Evolutionary conservation across 2,888 invertebrate species (phyloP).

Genomic region (Lymantria dispar): DNA sequence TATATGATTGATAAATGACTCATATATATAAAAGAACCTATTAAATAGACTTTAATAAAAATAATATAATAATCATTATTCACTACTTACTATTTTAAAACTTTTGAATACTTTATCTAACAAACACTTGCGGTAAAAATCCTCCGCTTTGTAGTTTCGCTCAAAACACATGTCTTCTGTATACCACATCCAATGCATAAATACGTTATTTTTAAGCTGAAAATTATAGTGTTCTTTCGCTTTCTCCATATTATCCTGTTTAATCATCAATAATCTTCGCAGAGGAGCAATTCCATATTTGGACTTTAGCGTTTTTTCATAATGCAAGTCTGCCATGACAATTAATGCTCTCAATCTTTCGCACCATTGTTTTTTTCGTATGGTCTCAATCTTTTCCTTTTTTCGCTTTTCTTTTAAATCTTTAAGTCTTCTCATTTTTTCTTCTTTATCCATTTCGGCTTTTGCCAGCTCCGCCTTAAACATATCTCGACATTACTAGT

Average conservation of each 20-base stretch:
- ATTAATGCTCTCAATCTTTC: constrained; percentile 68
- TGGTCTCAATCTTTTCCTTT: constrained; percentile 83
- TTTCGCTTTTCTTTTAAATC: constrained; percentile 84
- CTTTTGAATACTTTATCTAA: constrained; percentile 64
- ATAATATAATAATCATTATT: not conserved
- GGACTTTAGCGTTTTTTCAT: constrained; percentile 61
- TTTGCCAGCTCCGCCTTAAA: constrained; percentile 71
- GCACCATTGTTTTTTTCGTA: constrained; percentile 80
- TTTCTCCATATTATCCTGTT: constrained; percentile 63
- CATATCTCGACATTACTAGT: not conserved
- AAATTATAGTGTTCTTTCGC: constrained; percentile 72
- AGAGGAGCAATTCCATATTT: constrained; percentile 68
- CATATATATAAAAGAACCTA: not conserved
- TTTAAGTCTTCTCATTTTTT: constrained; percentile 81
- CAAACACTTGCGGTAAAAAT: constrained; percentile 75
- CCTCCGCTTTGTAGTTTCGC: constrained; percentile 81
- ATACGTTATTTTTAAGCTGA: constrained; percentile 72
- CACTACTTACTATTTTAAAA: constrained; percentile 63
- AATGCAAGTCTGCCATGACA: constrained; percentile 79
- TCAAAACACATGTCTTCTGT: constrained; percentile 74
- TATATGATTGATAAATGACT: no score
- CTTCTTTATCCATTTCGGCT: constrained; percentile 83
- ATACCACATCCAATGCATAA: constrained; percentile 78
- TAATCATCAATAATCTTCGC: constrained; percentile 53
- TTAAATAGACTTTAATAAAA: not conserved